phyloP scores from a whole-genome alignment of 2,113 vertebrate genomes.

The Mesembrinibis cayennensis region DNA sequence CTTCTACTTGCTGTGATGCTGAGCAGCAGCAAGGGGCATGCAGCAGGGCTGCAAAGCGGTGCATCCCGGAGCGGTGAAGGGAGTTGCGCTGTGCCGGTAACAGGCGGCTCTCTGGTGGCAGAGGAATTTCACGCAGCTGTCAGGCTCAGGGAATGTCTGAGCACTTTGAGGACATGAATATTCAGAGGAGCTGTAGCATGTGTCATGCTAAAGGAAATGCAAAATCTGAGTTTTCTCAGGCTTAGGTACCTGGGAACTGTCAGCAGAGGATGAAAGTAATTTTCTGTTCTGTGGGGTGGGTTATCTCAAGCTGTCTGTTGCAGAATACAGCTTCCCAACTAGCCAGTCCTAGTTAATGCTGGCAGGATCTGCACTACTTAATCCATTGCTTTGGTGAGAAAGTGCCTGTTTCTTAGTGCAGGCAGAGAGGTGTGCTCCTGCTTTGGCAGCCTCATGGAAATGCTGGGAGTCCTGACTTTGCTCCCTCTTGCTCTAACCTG shows the following conservation, averaged over 20 bases:
- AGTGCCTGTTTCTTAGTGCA: not conserved
- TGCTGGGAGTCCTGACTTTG: not conserved
- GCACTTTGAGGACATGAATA: not conserved
- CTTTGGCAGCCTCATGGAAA: not conserved
- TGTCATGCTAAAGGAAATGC: not conserved
- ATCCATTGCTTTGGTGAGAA: not conserved
- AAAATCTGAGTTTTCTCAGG: not conserved
- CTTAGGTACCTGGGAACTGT: not conserved
- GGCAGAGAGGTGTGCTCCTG: accelerated
- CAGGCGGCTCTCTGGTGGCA: not conserved
- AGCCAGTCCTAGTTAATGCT: not conserved
- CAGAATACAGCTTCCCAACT: not conserved
- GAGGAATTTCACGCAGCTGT: not conserved
- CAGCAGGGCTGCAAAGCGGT: too few species aligned
- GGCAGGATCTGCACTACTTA: not conserved
- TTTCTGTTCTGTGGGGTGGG: not conserved
- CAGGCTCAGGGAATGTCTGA: not conserved
- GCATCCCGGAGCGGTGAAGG: not conserved
- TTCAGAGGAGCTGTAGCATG: not conserved
- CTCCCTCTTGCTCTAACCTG: not conserved
- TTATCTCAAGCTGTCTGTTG: not conserved
- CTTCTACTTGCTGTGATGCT: not conserved
- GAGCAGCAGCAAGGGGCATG: not conserved
- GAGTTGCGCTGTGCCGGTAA: not conserved
- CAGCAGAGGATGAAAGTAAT: not conserved